A percentile compares a stretch with the other conserved stretches of the same genome.
Conservation (phyloP, 2,113 vertebrate species). For the Caretta caretta region DNA sequence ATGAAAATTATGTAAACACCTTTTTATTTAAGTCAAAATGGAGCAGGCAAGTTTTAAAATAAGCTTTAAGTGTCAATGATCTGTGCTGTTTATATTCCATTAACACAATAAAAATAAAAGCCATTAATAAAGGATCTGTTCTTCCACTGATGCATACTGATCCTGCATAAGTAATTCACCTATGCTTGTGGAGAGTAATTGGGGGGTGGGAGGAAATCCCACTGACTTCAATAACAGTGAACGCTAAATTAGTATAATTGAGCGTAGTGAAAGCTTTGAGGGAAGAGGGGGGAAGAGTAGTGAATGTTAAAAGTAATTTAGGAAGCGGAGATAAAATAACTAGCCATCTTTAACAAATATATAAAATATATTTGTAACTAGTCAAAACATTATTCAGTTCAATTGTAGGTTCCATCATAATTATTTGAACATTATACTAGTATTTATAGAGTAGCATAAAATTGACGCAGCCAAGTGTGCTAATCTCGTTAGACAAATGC, state of each 20-base stretch:
- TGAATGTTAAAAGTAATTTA: not conserved
- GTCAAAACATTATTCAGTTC: not conserved
- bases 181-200: not conserved
- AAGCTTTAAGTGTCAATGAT: not conserved
- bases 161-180: not conserved
- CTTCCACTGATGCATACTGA: not conserved
- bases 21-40: not conserved
- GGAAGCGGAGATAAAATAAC: not conserved
- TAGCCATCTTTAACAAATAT: not conserved
- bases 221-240: not conserved
- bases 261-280: not conserved
- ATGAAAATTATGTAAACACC: not conserved
- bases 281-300: not conserved
- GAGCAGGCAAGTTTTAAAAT: not conserved
- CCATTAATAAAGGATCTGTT: not conserved
- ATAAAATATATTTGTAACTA: not conserved
- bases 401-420: not conserved
- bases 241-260: not conserved
- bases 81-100: not conserved
- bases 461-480: not conserved
- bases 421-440: not conserved
- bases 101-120: slow-evolving; percentile 12
- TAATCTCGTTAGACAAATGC: not conserved
- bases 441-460: not conserved
- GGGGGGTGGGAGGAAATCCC: not conserved